Conservation (phyloP, 2,113 vertebrate species). For the Chionis minor region DNA sequence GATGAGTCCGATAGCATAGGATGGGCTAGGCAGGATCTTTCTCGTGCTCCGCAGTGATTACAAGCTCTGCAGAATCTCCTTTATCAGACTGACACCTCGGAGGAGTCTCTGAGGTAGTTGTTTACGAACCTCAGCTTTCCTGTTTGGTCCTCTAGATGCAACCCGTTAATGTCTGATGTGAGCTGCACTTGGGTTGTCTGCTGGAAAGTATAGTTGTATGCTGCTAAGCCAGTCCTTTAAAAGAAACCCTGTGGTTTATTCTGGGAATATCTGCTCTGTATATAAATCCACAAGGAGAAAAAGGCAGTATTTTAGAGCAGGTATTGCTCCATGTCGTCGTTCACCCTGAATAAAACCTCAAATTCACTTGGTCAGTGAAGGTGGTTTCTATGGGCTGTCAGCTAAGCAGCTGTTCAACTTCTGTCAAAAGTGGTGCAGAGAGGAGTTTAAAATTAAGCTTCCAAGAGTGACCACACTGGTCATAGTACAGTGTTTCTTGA, state of each 20-base stretch:
- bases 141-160: background rate
- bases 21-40: background rate
- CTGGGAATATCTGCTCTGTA: background rate
- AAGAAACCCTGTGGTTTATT: background rate
- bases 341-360: background rate
- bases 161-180: background rate
- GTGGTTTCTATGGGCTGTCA: background rate
- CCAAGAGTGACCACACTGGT: background rate
- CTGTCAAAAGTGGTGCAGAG: background rate
- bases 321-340: accelerated
- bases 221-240: background rate
- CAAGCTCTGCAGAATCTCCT: background rate
- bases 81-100: background rate
- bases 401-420: background rate
- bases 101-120: background rate
- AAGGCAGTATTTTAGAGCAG: background rate
- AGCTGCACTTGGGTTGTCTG: background rate
- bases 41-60: accelerated
- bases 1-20: background rate
- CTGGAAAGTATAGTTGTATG: background rate
- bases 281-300: background rate
- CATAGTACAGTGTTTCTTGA: background rate
- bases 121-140: background rate
- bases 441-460: background rate
- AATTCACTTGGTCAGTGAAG: background rate